A percentile compares a stretch with the other conserved stretches of the same genome.
Conservation (phyloP, 2,888 invertebrate species). For the Rhagonycha lutea region DNA sequence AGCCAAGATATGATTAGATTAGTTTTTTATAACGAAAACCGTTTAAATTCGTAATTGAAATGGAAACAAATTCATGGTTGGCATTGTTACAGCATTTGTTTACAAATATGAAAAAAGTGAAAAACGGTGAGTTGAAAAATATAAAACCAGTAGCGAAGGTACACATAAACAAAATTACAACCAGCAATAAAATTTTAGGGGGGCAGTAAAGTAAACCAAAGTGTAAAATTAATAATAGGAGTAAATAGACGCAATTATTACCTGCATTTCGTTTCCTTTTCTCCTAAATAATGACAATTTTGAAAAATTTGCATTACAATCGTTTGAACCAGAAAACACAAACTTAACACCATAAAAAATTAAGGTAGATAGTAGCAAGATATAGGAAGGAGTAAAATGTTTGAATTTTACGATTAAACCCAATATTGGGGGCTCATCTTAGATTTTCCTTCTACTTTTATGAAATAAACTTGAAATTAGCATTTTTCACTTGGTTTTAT, state of each 20-base stretch:
- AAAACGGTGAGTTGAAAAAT: not conserved
- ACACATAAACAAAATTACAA: conserved; percentile 37
- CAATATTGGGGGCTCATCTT: conserved; percentile 52
- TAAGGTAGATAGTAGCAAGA: conserved; percentile 6
- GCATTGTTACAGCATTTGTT: not conserved
- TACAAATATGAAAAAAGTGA: not conserved
- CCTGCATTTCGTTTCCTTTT: conserved; percentile 57
- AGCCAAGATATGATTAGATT: not conserved
- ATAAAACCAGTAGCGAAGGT: conserved; percentile 3
- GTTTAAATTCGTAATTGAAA: not conserved
- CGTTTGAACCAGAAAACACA: conserved; percentile 24
- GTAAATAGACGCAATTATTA: conserved; percentile 38
- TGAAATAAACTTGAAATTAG: conserved; percentile 33
- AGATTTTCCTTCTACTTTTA: conserved; percentile 43
- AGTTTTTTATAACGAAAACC: not conserved
- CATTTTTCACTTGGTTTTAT: conserved; percentile 30
- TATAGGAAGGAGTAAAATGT: not conserved
- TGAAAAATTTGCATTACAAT: conserved; percentile 56
- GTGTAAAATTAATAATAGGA: conserved; percentile 30
- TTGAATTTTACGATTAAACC: conserved; percentile 36
- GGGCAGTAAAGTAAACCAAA: conserved; percentile 28
- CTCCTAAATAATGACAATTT: conserved; percentile 44
- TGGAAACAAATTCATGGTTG: not conserved
- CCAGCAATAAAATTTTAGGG: conserved; percentile 42
- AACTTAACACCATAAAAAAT: conserved; percentile 24